Evolutionary conservation across 2,888 invertebrate species (phyloP).

Genomic region (Tortricodes alternella): DNA sequence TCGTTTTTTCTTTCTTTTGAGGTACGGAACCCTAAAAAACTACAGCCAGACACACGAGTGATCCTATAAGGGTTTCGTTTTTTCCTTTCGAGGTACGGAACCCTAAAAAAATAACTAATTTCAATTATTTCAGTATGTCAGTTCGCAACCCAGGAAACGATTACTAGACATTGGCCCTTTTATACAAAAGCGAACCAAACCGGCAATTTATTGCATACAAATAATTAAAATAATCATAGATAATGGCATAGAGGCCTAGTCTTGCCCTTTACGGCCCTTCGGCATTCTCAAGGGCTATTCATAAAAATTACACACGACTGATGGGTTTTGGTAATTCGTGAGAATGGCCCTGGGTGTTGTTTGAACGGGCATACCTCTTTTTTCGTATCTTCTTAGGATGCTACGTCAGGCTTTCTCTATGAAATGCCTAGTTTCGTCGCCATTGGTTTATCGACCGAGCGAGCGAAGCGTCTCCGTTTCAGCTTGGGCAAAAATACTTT

Average conservation of each 20-base stretch:
- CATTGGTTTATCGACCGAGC: too few species aligned
- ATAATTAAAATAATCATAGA: slow-evolving; percentile 19
- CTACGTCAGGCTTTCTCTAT: too few species aligned
- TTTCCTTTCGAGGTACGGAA: too few species aligned
- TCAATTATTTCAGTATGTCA: not conserved
- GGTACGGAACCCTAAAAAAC: too few species aligned
- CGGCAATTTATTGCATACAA: slow-evolving; percentile 8
- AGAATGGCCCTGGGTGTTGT: not conserved
- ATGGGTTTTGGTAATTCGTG: not conserved
- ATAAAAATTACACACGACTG: slow-evolving; percentile 5
- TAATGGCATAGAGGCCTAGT: not conserved
- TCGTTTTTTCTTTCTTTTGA: too few species aligned
- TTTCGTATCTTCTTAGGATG: too few species aligned
- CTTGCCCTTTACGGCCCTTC: slow-evolving; percentile 3
- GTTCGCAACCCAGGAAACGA: not conserved
- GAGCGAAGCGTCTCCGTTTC: too few species aligned
- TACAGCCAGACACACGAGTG: too few species aligned
- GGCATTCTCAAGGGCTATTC: slow-evolving; percentile 7
- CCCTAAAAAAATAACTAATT: not conserved
- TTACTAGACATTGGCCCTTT: slow-evolving; percentile 5
- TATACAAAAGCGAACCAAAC: not conserved
- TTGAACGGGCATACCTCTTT: not conserved
- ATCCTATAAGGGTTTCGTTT: too few species aligned
- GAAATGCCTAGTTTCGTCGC: too few species aligned
- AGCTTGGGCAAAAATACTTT: too few species aligned